Conservation (phyloP, 2,888 invertebrate genomes). For the Plagiodera versicolora region DNA sequence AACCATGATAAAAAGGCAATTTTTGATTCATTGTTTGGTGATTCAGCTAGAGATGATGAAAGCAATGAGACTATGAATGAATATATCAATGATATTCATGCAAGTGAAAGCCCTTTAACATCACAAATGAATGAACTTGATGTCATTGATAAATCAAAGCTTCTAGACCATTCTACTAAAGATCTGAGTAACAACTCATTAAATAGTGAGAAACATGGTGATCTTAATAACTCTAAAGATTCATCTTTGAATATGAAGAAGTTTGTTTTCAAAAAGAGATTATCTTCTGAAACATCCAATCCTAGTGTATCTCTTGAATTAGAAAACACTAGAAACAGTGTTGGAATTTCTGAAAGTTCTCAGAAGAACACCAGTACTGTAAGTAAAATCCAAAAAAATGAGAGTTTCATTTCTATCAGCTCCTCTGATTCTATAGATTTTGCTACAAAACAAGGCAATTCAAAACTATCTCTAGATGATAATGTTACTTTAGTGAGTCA, state of each 20-base stretch:
- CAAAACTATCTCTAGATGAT: slow-evolving; percentile 20
- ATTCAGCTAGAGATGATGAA: background rate
- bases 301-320: slow-evolving; percentile 14
- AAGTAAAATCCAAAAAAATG: slow-evolving; percentile 8
- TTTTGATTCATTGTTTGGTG: background rate
- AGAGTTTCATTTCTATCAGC: slow-evolving; percentile 23
- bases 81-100: no score
- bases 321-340: background rate
- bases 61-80: background rate
- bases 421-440: slow-evolving; percentile 17
- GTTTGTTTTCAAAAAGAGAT: slow-evolving; percentile 36
- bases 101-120: background rate
- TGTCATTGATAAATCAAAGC: background rate
- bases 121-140: background rate
- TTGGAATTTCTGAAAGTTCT: slow-evolving; percentile 1
- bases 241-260: slow-evolving; percentile 28
- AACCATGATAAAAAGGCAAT: background rate
- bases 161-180: background rate
- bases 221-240: background rate
- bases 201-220: background rate
- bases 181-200: background rate
- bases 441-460: background rate
- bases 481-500: slow-evolving; percentile 28
- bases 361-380: background rate
- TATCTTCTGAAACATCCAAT: slow-evolving; percentile 18